Conservation (phyloP, 2,888 invertebrate species). For the Desoria tigrina region DNA sequence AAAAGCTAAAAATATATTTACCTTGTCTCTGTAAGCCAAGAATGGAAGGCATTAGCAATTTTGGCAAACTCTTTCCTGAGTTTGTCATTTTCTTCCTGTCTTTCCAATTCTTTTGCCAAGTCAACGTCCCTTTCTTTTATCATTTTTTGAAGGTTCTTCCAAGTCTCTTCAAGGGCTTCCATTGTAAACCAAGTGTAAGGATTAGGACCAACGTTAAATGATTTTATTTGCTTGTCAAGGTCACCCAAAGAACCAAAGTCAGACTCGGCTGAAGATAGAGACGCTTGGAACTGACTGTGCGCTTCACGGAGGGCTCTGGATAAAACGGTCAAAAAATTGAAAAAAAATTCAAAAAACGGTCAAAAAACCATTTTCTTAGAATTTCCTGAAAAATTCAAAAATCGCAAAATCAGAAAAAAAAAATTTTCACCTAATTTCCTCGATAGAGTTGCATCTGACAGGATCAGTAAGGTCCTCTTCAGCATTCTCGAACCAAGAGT, state of each 20-base stretch:
- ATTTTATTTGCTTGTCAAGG: slow-evolving; percentile 95
- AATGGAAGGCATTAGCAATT: slow-evolving; percentile 98
- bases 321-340: no score
- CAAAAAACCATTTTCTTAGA: no score
- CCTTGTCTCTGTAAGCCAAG: slow-evolving; percentile 96
- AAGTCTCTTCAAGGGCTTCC: slow-evolving; percentile 98
- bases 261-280: slow-evolving; percentile 91
- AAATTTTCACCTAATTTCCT: slow-evolving; percentile 64
- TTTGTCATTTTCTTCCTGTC: slow-evolving; percentile 99
- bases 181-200: slow-evolving; percentile 99
- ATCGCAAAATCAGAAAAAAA: no score
- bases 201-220: slow-evolving; percentile 99
- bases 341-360: no score
- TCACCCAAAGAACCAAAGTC: slow-evolving; percentile 97
- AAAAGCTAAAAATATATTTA: no score
- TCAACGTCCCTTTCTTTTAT: slow-evolving; percentile 86
- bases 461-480: no score
- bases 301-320: no score
- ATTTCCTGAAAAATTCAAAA: no score
- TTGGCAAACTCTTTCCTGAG: slow-evolving; percentile 97
- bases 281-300: slow-evolving; percentile 95
- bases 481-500: no score
- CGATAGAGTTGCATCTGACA: slow-evolving; percentile 99
- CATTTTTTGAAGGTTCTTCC: slow-evolving; percentile 98
- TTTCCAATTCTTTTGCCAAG: slow-evolving; percentile 86